Percentiles rank a stretch among this genome's conserved stretches.
Conservation (phyloP, 2,113 vertebrate genomes). For the Sciurus niger region DNA sequence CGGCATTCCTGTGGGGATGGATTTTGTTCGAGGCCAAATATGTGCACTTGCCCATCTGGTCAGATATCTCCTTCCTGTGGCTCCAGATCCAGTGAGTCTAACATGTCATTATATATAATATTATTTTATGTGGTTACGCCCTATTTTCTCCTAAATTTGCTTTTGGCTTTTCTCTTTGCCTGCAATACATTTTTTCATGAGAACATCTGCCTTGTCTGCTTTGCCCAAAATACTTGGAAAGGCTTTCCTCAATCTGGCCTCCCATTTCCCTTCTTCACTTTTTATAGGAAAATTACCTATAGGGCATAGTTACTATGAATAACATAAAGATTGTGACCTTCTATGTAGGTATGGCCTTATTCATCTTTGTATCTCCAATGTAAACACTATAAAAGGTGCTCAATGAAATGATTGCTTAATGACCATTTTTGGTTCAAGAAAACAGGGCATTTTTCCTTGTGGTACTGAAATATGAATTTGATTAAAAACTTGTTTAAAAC, state of each 20-base stretch:
- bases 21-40: slow-evolving; percentile 99
- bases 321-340: slow-evolving; percentile 14
- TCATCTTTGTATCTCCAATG: slow-evolving; percentile 47
- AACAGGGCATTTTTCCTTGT: slow-evolving; percentile 51
- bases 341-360: not conserved
- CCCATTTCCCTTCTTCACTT: slow-evolving; percentile 25
- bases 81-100: slow-evolving; percentile 96
- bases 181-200: slow-evolving; percentile 64
- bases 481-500: slow-evolving; percentile 65
- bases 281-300: slow-evolving; percentile 68
- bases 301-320: not conserved
- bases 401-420: slow-evolving; percentile 44
- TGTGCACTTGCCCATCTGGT: slow-evolving; percentile 98
- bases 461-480: slow-evolving; percentile 56
- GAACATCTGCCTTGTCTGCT: slow-evolving; percentile 81
- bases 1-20: slow-evolving; percentile 98
- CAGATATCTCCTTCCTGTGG: slow-evolving; percentile 97
- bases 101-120: slow-evolving; percentile 82
- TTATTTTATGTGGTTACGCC: slow-evolving; percentile 81
- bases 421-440: slow-evolving; percentile 55
- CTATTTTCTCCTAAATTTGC: slow-evolving; percentile 82
- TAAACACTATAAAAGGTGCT: slow-evolving; percentile 55
- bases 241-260: slow-evolving; percentile 48
- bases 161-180: slow-evolving; percentile 79
- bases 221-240: slow-evolving; percentile 69